Evolutionary conservation across 2,797 vertebrate genomes (phyloP).

Genomic region (Coluber constrictor): DNA sequence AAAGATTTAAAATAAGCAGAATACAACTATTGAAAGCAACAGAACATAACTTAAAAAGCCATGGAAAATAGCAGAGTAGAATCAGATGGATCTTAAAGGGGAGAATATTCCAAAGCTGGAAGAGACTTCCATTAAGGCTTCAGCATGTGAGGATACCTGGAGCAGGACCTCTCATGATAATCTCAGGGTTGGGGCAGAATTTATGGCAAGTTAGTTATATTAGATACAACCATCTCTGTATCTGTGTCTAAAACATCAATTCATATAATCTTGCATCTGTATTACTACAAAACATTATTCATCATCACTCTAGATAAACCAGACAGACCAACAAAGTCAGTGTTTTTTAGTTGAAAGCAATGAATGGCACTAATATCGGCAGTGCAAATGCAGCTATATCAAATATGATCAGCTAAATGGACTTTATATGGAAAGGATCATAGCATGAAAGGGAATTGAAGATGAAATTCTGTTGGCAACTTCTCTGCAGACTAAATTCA

Average conservation of each 20-base stretch:
- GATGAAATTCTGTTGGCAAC: background rate
- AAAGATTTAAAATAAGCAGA: background rate
- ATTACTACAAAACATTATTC: conserved; percentile 1
- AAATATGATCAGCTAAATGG: background rate
- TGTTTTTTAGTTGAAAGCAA: background rate
- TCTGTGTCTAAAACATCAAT: background rate
- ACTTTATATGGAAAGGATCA: background rate
- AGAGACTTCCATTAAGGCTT: background rate
- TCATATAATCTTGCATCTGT: background rate
- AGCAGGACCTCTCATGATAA: background rate
- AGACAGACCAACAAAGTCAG: background rate
- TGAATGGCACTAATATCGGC: background rate
- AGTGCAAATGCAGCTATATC: background rate
- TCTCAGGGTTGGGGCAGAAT: background rate
- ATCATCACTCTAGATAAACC: background rate
- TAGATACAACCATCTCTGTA: background rate
- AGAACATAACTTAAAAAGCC: background rate
- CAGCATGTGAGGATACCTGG: background rate
- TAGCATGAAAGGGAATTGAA: background rate
- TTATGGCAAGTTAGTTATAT: background rate
- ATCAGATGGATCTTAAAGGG: background rate
- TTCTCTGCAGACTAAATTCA: background rate
- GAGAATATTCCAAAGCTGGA: background rate
- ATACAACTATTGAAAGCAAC: background rate
- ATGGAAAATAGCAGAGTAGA: background rate